Percentiles rank a stretch among this genome's conserved stretches.
Evolutionary conservation across 2,888 invertebrate genomes (phyloP).

Genomic region (Unio delphinus): DNA sequence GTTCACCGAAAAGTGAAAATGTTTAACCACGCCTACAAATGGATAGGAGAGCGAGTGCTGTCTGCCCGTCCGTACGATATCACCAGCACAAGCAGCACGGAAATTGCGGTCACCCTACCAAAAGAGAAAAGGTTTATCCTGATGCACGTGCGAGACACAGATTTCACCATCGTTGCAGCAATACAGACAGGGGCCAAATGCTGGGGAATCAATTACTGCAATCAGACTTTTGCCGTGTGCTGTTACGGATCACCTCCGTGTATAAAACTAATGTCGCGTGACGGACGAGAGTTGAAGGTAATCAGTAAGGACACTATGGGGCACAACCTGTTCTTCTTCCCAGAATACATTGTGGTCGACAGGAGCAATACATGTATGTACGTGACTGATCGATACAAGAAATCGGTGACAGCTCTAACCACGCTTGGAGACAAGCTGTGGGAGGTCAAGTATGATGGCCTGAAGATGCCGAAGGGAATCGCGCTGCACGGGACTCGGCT

Average conservation of each 20-base stretch:
- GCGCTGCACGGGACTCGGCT: conserved; percentile 39
- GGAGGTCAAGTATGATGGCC: conserved; percentile 35
- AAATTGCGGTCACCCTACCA: conserved; percentile 40
- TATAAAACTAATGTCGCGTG: conserved; percentile 45
- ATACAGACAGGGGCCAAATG: conserved; percentile 46
- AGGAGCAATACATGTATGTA: conserved; percentile 34
- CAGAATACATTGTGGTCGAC: conserved; percentile 41
- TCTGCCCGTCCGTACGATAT: conserved; percentile 41
- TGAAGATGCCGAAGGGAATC: conserved; percentile 40
- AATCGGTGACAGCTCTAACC: conserved; percentile 38
- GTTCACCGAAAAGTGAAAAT: conserved; percentile 41
- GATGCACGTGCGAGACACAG: conserved; percentile 32
- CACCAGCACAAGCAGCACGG: conserved; percentile 25
- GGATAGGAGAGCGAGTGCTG: conserved; percentile 37
- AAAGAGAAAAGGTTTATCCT: conserved; percentile 39
- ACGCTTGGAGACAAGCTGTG: conserved; percentile 42
- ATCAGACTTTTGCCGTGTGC: conserved; percentile 40
- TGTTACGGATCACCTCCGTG: conserved; percentile 42
- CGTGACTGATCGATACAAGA: conserved; percentile 42
- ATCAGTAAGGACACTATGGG: conserved; percentile 39
- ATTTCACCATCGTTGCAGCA: conserved; percentile 31
- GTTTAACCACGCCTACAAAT: conserved; percentile 33
- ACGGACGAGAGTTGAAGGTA: conserved; percentile 40
- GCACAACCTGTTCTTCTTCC: conserved; percentile 45
- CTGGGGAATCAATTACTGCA: conserved; percentile 40